These are phyloP conservation scores for Gorilla gorilla DNA, from an alignment of 2,113 vertebrate genomes.

Conservation along the genomic window DNA sequence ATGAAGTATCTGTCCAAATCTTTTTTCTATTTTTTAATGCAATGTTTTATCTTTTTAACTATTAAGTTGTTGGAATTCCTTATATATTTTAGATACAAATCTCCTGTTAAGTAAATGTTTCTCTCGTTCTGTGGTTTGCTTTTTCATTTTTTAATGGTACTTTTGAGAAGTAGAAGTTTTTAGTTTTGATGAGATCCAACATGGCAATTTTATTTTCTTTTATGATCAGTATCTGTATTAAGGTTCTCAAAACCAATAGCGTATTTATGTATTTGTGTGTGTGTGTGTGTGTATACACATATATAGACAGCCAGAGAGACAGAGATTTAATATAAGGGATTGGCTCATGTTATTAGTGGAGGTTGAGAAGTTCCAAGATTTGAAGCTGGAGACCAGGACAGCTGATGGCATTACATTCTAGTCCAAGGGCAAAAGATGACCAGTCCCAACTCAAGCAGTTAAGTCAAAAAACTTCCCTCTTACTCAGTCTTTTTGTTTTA, in stretches of 20 bases:
- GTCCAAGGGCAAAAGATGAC: neutral
- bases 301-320: no score
- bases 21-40: neutral
- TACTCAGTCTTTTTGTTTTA: neutral
- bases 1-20: neutral
- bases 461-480: neutral
- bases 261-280: neutral
- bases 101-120: neutral
- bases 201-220: neutral
- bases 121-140: neutral
- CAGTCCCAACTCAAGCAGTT: neutral
- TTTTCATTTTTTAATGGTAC: neutral
- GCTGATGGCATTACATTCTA: neutral
- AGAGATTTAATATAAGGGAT: neutral
- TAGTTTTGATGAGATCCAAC: neutral
- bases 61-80: neutral
- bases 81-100: neutral
- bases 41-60: neutral
- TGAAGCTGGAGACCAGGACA: neutral
- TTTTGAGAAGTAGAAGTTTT: neutral
- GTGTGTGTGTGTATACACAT: no score
- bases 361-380: neutral
- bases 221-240: neutral
- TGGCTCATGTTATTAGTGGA: neutral
- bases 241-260: neutral